Base-by-base conservation (phyloP, 1,140 invertebrate species). In the Octopus sinensis region DNA sequence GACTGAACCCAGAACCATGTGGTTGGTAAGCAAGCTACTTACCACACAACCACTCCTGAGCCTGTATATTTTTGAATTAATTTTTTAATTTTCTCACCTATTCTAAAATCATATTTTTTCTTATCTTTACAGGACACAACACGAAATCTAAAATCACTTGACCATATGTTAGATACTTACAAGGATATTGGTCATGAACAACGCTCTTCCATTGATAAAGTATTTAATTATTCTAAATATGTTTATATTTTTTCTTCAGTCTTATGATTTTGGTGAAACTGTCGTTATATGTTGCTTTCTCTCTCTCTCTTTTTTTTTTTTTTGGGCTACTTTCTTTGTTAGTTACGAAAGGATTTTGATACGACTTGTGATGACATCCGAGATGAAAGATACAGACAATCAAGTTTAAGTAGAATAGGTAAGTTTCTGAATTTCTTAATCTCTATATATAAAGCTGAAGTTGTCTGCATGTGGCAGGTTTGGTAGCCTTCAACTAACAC, bases 131-230 rank as follows among this genome's bases (percentile, higher is more conserved):
- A 89, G 88, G 88, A 87, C 71, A 88, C 88, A 73, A 88, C 86
- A 7, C 84, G 85, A 76, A 89, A 89, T 81, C 79, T 89, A 71
- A 84, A 86, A 62, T 84, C 84, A n/a, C 81, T 89, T 71, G 88
- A 89, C 85, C 86, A 82, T 76, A 89, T 89, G 88, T 81, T 89
- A 73, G 88, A 86, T 84, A 82, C 84, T 54, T 88, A 88, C 73
- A 82, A 85, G 78, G 86, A 88, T 85, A 84, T 89, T 5, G 83
- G 86, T 30, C 54, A 83, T 62, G 86, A 87, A 54, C 85, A 86
- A 76, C 83, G 85, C 79, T 85, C 85, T 73, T 83, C 88, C 10
- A 85, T 88, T 68, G 87, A 89, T 78, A 86, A 87, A 83, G 87
- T 89, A 51, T 43, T 43, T 43, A 43, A 43, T 43, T 43, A 43